These are phyloP conservation scores for Bufo gargarizans DNA, from an alignment of 2,113 vertebrate species.

Conservation along the genomic window DNA sequence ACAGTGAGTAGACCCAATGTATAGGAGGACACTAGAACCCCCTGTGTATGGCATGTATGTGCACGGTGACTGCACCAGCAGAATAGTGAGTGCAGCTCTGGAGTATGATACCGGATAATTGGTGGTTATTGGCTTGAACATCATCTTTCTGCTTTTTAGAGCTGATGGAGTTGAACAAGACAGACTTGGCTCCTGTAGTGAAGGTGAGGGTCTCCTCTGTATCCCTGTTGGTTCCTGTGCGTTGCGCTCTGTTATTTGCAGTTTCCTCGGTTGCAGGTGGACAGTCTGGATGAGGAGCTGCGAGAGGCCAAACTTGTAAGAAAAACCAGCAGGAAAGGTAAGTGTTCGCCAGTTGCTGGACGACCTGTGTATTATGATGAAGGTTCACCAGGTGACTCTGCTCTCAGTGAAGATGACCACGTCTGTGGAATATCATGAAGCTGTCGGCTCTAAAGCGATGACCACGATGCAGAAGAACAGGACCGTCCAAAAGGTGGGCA, in stretches of 20 bases:
- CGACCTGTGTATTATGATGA: no score
- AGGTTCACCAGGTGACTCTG: no score
- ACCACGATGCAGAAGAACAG: conserved; percentile 59
- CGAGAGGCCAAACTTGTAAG: conserved; percentile 55
- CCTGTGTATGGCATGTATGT: no score
- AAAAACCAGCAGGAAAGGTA: conserved; percentile 65
- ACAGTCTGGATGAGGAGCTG: conserved; percentile 52
- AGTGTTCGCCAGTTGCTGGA: conserved; percentile 16
- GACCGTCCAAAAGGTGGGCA: conserved; percentile 67
- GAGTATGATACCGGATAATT: no score
- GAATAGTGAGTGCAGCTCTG: no score
- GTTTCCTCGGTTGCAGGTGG: conserved; percentile 52
- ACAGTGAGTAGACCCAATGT: conserved; percentile 59
- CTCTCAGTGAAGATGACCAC: conserved; percentile 71
- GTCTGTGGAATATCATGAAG: conserved; percentile 65
- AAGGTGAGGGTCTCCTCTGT: conserved; percentile 33
- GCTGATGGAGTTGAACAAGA: conserved; percentile 63
- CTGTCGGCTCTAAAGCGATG: conserved; percentile 51
- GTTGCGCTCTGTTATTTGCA: background rate
- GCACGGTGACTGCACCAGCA: no score
- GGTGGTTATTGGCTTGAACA: no score
- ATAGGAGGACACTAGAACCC: no score
- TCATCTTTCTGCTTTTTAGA: conserved; percentile 58
- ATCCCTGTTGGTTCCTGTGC: background rate
- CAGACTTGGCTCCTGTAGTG: conserved; percentile 59